Conservation (phyloP, 2,888 invertebrate species). For the Eupithecia dodoneata region DNA sequence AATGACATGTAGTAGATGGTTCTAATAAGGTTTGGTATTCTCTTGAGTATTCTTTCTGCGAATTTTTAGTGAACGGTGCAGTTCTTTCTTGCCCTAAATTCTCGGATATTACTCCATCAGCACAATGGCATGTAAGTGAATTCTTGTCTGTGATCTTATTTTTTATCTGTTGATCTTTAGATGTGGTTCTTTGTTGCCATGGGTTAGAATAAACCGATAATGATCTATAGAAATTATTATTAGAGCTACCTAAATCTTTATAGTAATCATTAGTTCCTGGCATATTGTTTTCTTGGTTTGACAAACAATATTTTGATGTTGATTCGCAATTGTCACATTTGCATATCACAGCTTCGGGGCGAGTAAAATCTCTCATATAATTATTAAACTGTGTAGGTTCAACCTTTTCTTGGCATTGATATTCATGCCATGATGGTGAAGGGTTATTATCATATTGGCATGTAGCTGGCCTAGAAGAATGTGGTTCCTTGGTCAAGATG, state of each 20-base stretch:
- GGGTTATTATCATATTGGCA: neutral
- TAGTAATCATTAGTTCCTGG: neutral
- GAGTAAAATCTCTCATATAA: neutral
- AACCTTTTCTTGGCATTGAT: neutral
- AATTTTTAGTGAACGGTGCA: neutral
- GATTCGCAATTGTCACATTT: neutral
- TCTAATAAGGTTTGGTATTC: neutral
- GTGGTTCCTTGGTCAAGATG: neutral
- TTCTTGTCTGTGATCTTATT: neutral
- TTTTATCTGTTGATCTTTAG: neutral
- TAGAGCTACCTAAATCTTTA: neutral
- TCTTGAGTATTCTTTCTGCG: neutral
- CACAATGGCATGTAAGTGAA: neutral
- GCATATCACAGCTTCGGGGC: neutral
- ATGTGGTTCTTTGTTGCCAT: neutral
- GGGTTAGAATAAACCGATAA: neutral
- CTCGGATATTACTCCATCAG: neutral
- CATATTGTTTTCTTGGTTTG: neutral
- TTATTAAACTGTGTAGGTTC: neutral
- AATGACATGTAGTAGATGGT: neutral
- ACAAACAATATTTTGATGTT: neutral
- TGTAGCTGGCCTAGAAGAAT: neutral
- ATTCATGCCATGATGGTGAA: neutral
- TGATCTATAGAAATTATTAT: neutral
- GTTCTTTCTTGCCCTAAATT: neutral